A percentile compares a stretch with the other conserved stretches of the same genome.
phyloP scores from a whole-genome alignment of 2,113 vertebrate genomes.

The Ursus arctos region DNA sequence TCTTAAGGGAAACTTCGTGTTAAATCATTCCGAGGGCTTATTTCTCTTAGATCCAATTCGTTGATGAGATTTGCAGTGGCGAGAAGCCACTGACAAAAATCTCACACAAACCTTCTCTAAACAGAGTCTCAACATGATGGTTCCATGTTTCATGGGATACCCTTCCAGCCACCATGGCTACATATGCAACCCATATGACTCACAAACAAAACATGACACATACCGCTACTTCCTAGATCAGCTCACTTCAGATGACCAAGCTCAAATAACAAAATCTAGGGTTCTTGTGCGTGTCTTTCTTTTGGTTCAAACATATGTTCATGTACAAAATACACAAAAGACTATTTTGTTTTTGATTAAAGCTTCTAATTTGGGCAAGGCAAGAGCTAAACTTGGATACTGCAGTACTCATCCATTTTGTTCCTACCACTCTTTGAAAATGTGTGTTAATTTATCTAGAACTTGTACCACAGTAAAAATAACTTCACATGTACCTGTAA shows the following conservation, averaged over 20 bases:
- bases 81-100: not conserved
- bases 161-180: not conserved
- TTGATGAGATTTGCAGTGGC: not conserved
- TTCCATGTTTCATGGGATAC: not conserved
- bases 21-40: constrained; percentile 6
- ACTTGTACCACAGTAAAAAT: constrained; percentile 45
- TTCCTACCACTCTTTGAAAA: constrained; percentile 58
- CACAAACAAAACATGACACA: not conserved
- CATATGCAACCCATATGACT: not conserved
- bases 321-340: constrained; percentile 49
- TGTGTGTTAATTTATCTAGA: constrained; percentile 55
- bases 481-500: constrained; percentile 47
- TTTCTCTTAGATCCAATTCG: constrained; percentile 4
- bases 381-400: constrained; percentile 48
- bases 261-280: not conserved
- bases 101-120: not conserved
- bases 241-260: not conserved
- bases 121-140: not conserved
- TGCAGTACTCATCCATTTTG: constrained; percentile 28
- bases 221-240: not conserved
- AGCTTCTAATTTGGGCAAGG: constrained; percentile 44
- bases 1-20: constrained; percentile 20
- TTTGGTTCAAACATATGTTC: not conserved
- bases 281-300: not conserved
- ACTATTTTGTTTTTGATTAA: constrained; percentile 53